These are phyloP conservation scores for Spicauda simplicius DNA, from an alignment of 2,888 invertebrate species.

Conservation along the genomic window DNA sequence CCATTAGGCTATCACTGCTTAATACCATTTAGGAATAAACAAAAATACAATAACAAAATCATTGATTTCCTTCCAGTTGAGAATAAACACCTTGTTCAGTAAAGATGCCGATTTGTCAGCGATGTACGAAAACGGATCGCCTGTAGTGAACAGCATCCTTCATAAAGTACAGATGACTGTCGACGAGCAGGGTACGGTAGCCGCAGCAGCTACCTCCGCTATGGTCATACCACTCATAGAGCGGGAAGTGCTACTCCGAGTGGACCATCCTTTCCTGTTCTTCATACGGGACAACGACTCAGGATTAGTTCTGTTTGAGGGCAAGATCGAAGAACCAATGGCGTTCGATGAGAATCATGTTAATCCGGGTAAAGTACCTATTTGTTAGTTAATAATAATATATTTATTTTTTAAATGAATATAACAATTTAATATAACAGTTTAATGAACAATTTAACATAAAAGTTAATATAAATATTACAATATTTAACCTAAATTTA, in stretches of 20 bases:
- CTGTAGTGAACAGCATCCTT: conserved; percentile 81
- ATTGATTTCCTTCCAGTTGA: conserved; percentile 77
- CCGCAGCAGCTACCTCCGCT: conserved; percentile 86
- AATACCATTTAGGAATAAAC: background rate
- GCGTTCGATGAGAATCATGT: conserved; percentile 44
- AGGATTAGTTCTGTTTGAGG: conserved; percentile 86
- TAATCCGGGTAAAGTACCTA: conserved; percentile 5
- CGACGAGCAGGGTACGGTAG: conserved; percentile 87
- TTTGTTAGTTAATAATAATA: no score
- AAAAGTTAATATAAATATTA: no score
- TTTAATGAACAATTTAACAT: no score
- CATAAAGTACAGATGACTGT: conserved; percentile 88
- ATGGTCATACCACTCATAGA: conserved; percentile 86
- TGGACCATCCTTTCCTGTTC: conserved; percentile 87
- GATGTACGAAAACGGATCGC: conserved; percentile 69
- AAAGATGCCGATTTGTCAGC: conserved; percentile 83
- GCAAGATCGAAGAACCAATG: conserved; percentile 82
- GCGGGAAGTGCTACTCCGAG: conserved; percentile 75
- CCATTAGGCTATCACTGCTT: no score
- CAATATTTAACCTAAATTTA: no score
- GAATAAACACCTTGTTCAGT: conserved; percentile 83
- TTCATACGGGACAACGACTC: conserved; percentile 85
- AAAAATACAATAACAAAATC: background rate
- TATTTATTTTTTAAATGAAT: no score
- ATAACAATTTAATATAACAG: no score